Evolutionary conservation across 2,888 invertebrate species (phyloP).

Genomic region (Sesamia inferens): DNA sequence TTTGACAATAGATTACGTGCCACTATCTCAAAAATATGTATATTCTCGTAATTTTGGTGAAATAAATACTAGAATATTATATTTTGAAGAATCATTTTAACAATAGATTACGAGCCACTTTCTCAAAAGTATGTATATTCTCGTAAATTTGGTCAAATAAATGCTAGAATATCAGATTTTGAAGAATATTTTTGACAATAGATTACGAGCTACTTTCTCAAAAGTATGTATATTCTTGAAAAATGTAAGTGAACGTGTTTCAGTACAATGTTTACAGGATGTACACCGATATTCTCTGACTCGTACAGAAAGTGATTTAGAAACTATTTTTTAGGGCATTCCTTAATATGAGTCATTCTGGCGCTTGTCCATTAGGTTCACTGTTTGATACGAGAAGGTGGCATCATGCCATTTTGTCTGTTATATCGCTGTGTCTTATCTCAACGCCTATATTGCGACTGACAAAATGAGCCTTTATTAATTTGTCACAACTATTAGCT

Average conservation of each 20-base stretch:
- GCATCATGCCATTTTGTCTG: conserved; percentile 65
- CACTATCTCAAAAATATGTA: too few relatives aligned
- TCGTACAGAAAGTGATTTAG: conserved; percentile 57
- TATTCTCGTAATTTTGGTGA: background rate
- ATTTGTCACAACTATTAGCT: conserved; percentile 22
- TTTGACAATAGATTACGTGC: too few relatives aligned
- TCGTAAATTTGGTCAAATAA: background rate
- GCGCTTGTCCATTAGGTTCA: conserved; percentile 72
- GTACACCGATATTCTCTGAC: conserved; percentile 56
- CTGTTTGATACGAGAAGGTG: conserved; percentile 63
- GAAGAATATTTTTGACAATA: too few relatives aligned
- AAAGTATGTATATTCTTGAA: conserved; percentile 7
- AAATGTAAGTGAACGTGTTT: background rate
- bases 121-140: too few relatives aligned
- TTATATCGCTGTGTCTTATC: conserved; percentile 43
- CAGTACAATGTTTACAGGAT: conserved; percentile 33
- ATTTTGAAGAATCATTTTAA: background rate
- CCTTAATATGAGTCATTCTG: conserved; percentile 75
- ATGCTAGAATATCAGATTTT: too few relatives aligned
- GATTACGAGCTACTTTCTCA: background rate
- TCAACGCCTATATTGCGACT: conserved; percentile 14
- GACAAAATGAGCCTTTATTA: conserved; percentile 31
- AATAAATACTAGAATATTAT: background rate
- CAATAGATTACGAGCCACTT: background rate
- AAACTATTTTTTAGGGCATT: conserved; percentile 75